A percentile compares a stretch with the other conserved stretches of the same genome.
Evolutionary conservation across 2,888 invertebrate genomes (phyloP).

Genomic region (Platycnemis pennipes): DNA sequence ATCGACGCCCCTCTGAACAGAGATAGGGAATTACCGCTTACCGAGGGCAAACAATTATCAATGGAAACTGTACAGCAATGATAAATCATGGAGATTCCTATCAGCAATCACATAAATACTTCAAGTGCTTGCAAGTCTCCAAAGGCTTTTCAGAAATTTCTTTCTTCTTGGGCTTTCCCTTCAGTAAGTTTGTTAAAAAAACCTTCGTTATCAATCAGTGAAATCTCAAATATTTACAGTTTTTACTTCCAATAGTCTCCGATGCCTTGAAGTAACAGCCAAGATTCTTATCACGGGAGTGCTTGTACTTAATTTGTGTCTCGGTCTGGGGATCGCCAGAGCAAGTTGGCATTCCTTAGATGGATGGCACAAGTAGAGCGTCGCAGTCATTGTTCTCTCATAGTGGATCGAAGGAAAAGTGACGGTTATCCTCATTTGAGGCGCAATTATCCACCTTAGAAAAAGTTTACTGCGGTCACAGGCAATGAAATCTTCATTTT

Average conservation of each 20-base stretch:
- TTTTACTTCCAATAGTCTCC: background rate
- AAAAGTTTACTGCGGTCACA: slow-evolving; percentile 22
- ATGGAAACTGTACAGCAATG: too few relatives aligned
- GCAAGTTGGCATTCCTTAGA: background rate
- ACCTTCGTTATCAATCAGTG: background rate
- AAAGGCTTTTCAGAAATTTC: background rate
- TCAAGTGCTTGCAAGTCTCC: background rate
- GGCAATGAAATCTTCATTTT: background rate
- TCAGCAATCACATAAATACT: background rate
- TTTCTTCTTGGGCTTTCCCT: background rate
- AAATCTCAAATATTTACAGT: background rate
- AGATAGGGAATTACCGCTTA: too few relatives aligned
- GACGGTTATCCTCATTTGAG: background rate
- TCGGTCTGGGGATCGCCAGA: background rate
- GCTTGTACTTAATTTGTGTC: background rate
- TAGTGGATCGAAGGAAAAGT: background rate
- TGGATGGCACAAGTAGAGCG: background rate
- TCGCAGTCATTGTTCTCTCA: background rate
- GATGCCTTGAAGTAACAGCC: background rate
- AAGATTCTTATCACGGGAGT: slow-evolving; percentile 6
- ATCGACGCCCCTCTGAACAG: too few relatives aligned
- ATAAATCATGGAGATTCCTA: background rate
- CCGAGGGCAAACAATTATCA: too few relatives aligned
- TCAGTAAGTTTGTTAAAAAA: background rate
- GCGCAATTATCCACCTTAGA: background rate